Conservation (phyloP, 2,888 invertebrate genomes). For the Rhopalosiphum nymphaeae region DNA sequence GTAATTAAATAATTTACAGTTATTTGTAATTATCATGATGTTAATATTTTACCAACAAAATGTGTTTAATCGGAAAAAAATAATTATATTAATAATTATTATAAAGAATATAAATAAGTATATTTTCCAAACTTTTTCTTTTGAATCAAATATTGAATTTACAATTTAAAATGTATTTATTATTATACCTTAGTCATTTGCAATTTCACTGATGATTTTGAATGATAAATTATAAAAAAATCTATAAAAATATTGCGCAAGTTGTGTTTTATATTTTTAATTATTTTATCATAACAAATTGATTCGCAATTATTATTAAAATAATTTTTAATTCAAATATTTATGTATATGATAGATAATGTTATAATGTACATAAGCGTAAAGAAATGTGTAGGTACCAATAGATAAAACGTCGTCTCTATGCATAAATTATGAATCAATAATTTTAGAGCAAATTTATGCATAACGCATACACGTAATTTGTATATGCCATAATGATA, state of each 20-base stretch:
- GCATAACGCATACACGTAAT: background rate
- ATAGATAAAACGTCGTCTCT: background rate
- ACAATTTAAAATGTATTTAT: background rate
- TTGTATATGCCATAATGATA: background rate
- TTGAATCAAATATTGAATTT: background rate
- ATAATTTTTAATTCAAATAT: background rate
- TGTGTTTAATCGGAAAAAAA: background rate
- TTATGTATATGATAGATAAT: background rate
- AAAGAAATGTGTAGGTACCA: background rate
- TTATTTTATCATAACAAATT: too few relatives aligned
- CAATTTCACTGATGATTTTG: background rate
- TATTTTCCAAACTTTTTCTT: background rate
- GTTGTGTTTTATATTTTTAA: background rate
- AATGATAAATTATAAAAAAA: background rate
- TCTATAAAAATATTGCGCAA: background rate
- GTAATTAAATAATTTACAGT: slow-evolving; percentile 45
- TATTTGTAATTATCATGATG: slow-evolving; percentile 32
- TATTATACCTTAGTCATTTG: background rate
- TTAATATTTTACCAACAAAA: background rate
- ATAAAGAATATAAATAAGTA: background rate
- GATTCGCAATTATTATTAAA: too few relatives aligned
- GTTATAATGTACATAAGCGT: fast-evolving
- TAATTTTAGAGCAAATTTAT: background rate
- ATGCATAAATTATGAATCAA: background rate
- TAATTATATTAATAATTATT: background rate